Evolutionary conservation across 2,888 invertebrate species (phyloP).

Genomic region (Microctonus hyperodae): DNA sequence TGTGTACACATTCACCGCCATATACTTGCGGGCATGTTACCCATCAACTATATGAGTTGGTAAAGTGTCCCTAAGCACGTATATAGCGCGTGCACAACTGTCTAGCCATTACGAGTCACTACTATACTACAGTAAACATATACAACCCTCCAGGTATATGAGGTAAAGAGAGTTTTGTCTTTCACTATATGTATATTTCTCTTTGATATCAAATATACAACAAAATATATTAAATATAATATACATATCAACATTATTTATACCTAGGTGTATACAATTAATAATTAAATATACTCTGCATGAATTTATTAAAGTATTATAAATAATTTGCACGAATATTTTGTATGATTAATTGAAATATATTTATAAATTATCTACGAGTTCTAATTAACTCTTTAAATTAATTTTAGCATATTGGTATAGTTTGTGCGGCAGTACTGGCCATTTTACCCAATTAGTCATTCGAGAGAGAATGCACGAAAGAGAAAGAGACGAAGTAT

Average conservation of each 20-base stretch:
- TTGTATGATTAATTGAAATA: background rate
- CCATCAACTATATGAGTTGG: conserved; percentile 43
- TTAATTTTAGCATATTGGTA: background rate
- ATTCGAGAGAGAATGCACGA: background rate
- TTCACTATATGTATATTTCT: background rate
- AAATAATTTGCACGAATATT: background rate
- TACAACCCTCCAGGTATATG: background rate
- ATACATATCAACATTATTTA: background rate
- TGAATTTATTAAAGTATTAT: background rate
- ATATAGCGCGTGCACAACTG: conserved; percentile 35
- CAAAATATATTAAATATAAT: no score
- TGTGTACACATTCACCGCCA: background rate
- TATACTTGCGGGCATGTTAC: conserved; percentile 16
- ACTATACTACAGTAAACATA: background rate
- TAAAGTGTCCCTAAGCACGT: conserved; percentile 43
- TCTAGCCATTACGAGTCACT: conserved; percentile 40
- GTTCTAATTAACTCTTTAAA: background rate
- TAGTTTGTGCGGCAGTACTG: background rate
- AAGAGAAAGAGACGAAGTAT: background rate
- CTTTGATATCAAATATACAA: background rate
- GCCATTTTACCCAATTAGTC: background rate
- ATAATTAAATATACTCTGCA: background rate
- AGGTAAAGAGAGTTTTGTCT: background rate
- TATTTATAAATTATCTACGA: background rate
- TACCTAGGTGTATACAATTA: background rate